Evolutionary conservation across 2,113 vertebrate species (phyloP).

Genomic region (Stictonetta naevosa): DNA sequence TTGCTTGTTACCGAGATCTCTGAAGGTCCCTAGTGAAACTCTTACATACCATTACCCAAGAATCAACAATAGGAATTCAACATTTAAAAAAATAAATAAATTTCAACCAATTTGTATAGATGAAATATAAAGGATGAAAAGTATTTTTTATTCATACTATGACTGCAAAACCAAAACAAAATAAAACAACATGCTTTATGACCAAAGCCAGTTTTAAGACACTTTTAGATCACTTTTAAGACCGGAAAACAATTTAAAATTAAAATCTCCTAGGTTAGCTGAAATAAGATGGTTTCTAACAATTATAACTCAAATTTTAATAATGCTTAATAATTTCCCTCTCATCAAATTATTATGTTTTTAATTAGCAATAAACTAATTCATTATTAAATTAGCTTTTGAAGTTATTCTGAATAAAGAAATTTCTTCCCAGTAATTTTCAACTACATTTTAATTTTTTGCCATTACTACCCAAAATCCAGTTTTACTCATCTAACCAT

Average conservation of each 20-base stretch:
- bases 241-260: background rate
- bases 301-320: background rate
- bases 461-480: background rate
- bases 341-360: background rate
- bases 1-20: background rate
- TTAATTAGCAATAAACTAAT: background rate
- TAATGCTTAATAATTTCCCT: background rate
- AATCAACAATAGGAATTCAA: background rate
- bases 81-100: background rate
- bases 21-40: background rate
- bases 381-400: background rate
- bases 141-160: background rate
- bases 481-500: background rate
- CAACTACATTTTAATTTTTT: background rate
- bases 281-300: background rate
- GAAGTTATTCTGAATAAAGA: background rate
- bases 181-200: background rate
- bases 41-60: fast-evolving
- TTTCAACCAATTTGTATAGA: background rate
- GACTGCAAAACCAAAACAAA: background rate
- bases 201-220: background rate
- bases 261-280: background rate
- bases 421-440: background rate
- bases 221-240: background rate
- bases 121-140: background rate